Evolutionary conservation across 2,888 invertebrate species (phyloP).

Genomic region (Leptopterna dolabrata): DNA sequence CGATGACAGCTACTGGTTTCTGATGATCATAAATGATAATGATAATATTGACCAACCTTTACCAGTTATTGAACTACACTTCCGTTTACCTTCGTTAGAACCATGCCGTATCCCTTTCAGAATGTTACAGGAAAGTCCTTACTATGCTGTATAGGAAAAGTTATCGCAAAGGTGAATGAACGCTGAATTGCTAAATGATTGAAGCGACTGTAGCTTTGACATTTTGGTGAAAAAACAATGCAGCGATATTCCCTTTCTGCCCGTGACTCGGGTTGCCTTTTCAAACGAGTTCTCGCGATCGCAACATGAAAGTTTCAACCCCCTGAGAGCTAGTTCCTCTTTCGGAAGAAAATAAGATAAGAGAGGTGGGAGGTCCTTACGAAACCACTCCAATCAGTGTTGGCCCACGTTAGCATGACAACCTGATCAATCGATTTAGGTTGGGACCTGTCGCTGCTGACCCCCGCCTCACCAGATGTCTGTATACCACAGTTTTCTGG

Average conservation of each 20-base stretch:
- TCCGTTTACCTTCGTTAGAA: too few relatives aligned
- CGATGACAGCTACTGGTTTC: too few relatives aligned
- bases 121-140: too few relatives aligned
- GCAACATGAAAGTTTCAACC: not conserved
- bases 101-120: too few relatives aligned
- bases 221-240: not conserved
- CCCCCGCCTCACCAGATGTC: not conserved
- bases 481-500: not conserved
- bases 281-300: not conserved
- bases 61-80: too few relatives aligned
- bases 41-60: too few relatives aligned
- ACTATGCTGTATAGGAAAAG: too few relatives aligned
- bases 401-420: constrained; percentile 38
- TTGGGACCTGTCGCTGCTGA: constrained; percentile 32
- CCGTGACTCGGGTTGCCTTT: not conserved
- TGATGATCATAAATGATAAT: too few relatives aligned
- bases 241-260: not conserved
- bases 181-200: constrained; percentile 1
- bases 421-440: constrained; percentile 45
- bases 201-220: constrained; percentile 26
- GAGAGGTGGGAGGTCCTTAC: not conserved
- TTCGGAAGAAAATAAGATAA: not conserved
- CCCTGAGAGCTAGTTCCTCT: not conserved
- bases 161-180: constrained; percentile 3
- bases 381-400: constrained; percentile 27